Conservation (phyloP, 2,797 vertebrate genomes). For the Enteromius viviparus region DNA sequence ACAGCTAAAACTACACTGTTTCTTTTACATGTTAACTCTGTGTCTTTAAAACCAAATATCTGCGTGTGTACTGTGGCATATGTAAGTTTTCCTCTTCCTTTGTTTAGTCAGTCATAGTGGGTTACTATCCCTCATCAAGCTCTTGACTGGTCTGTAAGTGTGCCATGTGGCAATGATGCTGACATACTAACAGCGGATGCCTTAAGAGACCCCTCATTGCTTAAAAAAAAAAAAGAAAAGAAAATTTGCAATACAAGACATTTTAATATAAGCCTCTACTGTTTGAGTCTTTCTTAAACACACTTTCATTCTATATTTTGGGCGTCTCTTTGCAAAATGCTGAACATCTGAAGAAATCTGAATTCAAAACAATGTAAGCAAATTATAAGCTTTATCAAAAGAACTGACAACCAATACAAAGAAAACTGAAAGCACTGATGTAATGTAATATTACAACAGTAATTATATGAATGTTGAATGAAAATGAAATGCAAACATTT, state of each 20-base stretch:
- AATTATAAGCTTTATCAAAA: constrained; percentile 1
- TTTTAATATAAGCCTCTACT: constrained; percentile 35
- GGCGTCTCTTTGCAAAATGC: neutral
- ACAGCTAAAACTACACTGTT: neutral
- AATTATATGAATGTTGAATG: neutral
- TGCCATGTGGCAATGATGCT: constrained; percentile 49
- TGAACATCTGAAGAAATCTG: neutral
- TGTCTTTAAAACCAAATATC: neutral
- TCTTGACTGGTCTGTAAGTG: constrained; percentile 1
- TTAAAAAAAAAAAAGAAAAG: constrained; percentile 14
- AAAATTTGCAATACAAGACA: constrained; percentile 28
- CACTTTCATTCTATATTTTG: neutral
- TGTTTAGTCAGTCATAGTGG: neutral
- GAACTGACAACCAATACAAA: constrained; percentile 7
- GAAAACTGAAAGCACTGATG: neutral
- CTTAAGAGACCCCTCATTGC: constrained; percentile 28
- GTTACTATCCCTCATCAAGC: neutral
- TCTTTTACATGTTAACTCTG: neutral
- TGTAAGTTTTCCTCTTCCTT: neutral
- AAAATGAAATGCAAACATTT: constrained; percentile 23
- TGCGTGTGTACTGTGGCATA: neutral
- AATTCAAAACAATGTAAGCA: neutral
- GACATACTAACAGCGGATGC: constrained; percentile 40
- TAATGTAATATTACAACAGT: constrained; percentile 18
- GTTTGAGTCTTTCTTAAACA: constrained; percentile 12